Conservation (phyloP, 2,888 invertebrate genomes). For the Cephus pulcher region DNA sequence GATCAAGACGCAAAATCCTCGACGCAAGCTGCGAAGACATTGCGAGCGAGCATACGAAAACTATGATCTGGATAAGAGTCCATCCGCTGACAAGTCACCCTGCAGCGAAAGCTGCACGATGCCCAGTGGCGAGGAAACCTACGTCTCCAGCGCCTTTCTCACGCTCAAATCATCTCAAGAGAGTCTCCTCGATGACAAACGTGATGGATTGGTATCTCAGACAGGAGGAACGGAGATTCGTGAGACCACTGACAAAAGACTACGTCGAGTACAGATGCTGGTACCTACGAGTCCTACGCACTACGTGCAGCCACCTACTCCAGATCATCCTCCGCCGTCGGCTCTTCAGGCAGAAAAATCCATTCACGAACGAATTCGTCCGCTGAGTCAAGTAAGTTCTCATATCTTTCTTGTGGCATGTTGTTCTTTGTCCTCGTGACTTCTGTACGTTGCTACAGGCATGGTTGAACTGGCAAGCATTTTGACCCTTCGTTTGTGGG, state of each 20-base stretch:
- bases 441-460: neutral
- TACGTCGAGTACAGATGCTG: slow-evolving; percentile 63
- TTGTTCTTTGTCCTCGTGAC: neutral
- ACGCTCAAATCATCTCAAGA: slow-evolving; percentile 72
- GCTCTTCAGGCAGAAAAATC: slow-evolving; percentile 89
- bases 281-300: slow-evolving; percentile 88
- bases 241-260: slow-evolving; percentile 60
- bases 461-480: neutral
- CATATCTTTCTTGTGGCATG: neutral
- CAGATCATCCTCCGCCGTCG: slow-evolving; percentile 93
- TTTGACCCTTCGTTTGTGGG: neutral
- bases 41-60: slow-evolving; percentile 73
- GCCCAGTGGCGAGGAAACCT: slow-evolving; percentile 61
- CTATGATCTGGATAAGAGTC: slow-evolving; percentile 69
- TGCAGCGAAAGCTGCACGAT: slow-evolving; percentile 54
- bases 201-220: slow-evolving; percentile 67
- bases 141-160: slow-evolving; percentile 70
- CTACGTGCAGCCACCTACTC: slow-evolving; percentile 92
- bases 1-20: slow-evolving; percentile 79
- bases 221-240: slow-evolving; percentile 51
- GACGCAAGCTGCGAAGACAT: slow-evolving; percentile 76
- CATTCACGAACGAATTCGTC: slow-evolving; percentile 90
- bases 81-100: slow-evolving; percentile 67
- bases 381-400: slow-evolving; percentile 86
- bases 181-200: slow-evolving; percentile 71